Base-by-base conservation (phyloP, 2,797 vertebrate genomes). In the Xerus rutilus region DNA sequence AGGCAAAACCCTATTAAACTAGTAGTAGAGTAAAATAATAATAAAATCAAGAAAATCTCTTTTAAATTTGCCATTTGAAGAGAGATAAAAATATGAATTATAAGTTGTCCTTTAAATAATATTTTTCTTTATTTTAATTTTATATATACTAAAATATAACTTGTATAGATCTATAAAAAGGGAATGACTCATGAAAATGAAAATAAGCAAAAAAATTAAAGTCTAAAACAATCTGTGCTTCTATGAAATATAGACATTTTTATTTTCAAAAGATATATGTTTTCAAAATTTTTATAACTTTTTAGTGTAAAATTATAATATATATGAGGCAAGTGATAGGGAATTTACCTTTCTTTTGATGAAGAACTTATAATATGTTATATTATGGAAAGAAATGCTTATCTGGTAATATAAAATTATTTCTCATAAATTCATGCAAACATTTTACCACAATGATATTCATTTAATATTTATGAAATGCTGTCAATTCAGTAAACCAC, bases 301-400 rank as follows among this genome's bases (percentile, higher is more conserved):
- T 92, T 93, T 84, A 91, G 3, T 84, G 17, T 88, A n/a, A 94
- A 57, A 7, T 52, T 95, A 67, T 67, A 17, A 86, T 25, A 72
- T 78, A 72, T 62, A 70, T 54, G 35, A 96, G 23, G 96, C 77
- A 97, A 95, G 92, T 35, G 23, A 95, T 98, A 98, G 92, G 5
- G 57, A 94, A 96, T 94, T 94, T 96, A 96, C 47, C 1, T 79
- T 93, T 85, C 3, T 23, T 70, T 72, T 82, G 14, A 91, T 95
- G 9, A 49, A 87, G 1, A 93, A 92, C 21, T 95, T 81, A 52
- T 77, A 69, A 65, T 89, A 91, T 77, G 25, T 97, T 59, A 93
- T 91, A 93, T 96, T 54, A 95, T 88, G 83, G 95, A 97, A 94
- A 96, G 79, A 79, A 96, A 92, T 57, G 30, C 18, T 89, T 81